Conservation (phyloP, 2,888 invertebrate genomes). For the Zele albiditarsus region DNA sequence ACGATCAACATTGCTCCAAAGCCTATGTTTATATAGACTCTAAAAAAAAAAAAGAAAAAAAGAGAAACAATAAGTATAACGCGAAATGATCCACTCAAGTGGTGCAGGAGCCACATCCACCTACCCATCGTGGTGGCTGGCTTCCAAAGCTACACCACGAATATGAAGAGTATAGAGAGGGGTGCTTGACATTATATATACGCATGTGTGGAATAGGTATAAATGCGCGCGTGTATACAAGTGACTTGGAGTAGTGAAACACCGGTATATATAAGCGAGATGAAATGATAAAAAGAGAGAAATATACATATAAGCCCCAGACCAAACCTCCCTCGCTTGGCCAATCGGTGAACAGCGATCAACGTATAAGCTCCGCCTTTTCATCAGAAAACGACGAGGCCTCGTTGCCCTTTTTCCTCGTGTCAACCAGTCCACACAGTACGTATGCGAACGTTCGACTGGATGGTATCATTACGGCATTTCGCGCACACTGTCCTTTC, state of each 20-base stretch:
- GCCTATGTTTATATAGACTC: slow-evolving; percentile 10
- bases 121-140: slow-evolving; percentile 13
- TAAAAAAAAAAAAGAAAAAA: not conserved
- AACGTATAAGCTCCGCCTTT: slow-evolving; percentile 54
- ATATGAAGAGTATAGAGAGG: slow-evolving; percentile 10
- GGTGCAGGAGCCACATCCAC: slow-evolving; percentile 31
- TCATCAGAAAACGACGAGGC: slow-evolving; percentile 50
- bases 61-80: slow-evolving; percentile 44
- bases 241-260: slow-evolving; percentile 15
- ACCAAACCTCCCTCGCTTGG: slow-evolving; percentile 52
- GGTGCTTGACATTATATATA: not conserved
- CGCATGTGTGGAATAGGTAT: slow-evolving; percentile 17
- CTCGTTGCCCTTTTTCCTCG: slow-evolving; percentile 67
- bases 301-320: slow-evolving; percentile 42
- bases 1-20: slow-evolving; percentile 34
- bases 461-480: slow-evolving; percentile 56
- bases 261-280: slow-evolving; percentile 6
- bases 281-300: slow-evolving; percentile 16
- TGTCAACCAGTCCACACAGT: slow-evolving; percentile 64
- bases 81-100: slow-evolving; percentile 44
- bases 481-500: not conserved
- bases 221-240: slow-evolving; percentile 6
- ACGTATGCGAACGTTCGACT: slow-evolving; percentile 66
- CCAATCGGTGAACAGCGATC: slow-evolving; percentile 57
- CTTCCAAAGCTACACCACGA: slow-evolving; percentile 16